Base-by-base conservation (phyloP, 1,140 invertebrate genomes). In the Drosophila subobscura region DNA sequence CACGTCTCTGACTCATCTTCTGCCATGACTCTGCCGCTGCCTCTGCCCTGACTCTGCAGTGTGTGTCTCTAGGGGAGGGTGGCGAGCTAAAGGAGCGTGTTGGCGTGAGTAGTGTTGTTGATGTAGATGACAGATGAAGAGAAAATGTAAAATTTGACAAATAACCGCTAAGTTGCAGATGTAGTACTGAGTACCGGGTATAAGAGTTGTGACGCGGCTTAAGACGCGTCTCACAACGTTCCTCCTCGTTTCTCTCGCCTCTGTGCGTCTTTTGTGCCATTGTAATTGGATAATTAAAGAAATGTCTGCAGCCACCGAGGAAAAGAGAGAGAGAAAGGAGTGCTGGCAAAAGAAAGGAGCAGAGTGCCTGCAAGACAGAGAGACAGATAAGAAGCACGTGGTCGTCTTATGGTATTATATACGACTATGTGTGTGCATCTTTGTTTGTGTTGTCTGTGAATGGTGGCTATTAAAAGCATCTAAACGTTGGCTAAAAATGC, bases 221-320 rank as follows among this genome's bases (percentile, higher is more conserved):
- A n/a, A n/a, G n/a, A n/a, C n/a, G n/a, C n/a, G n/a, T n/a, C n/a
- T n/a, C n/a, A n/a, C n/a, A n/a, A n/a, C n/a, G n/a, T n/a, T n/a
- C n/a, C n/a, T 54, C 42, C 47, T 41, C 25, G 27, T 44, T 59
- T 50, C 41, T 10, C 41, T 22, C 53, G 22, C 5, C 33, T 12
- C 20, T 52, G 20, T 52, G 4, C 46, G 51, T 64, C 68, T 63
- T 72, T 75, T 77, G 59, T 67, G 68, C 72, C 75, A 77, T 86
- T 86, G 83, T 86, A 86, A 86, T 88, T 86, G 83, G 83, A 86
- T 88, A 86, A 86, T 86, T 86, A 86, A 88, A 88, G 78, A 72
- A 86, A 83, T 76, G 78, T 66, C 83, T 72, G 70, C 44, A 37
- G 70, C 83, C 72, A 64, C 63, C 45, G 42, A 65, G 23, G 22